These are phyloP conservation scores for Eilema caniola DNA, from an alignment of 2,888 invertebrate genomes.

Conservation along the genomic window DNA sequence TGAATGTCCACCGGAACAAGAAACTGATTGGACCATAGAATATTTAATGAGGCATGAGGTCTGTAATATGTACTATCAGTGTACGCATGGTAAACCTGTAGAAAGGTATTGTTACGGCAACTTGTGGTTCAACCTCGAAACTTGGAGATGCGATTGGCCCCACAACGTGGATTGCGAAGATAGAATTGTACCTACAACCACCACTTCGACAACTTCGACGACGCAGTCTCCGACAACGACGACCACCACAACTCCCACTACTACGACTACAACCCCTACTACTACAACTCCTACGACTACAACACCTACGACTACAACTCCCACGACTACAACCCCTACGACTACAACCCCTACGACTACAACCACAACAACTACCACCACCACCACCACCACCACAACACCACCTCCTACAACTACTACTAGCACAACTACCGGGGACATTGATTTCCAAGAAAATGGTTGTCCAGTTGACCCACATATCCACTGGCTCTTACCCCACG, in stretches of 20 bases:
- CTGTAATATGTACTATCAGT: constrained; percentile 89
- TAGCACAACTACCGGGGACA: constrained; percentile 16
- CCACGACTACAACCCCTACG: constrained; percentile 25
- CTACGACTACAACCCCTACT: constrained; percentile 28
- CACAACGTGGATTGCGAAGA: constrained; percentile 88
- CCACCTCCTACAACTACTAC: constrained; percentile 16
- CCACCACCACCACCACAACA: constrained; percentile 21
- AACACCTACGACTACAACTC: constrained; percentile 16
- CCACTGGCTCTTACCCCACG: constrained; percentile 73
- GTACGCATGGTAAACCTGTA: constrained; percentile 88
- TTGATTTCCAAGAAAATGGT: constrained; percentile 67
- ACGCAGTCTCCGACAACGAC: constrained; percentile 22
- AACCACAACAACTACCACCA: constrained; percentile 25
- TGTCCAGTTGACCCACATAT: constrained; percentile 70
- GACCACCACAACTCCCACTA: not conserved
- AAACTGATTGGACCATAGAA: constrained; percentile 67
- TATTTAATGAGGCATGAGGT: constrained; percentile 85
- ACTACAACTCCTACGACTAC: constrained; percentile 26
- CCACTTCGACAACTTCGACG: constrained; percentile 3
- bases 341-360: constrained; percentile 29
- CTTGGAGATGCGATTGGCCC: constrained; percentile 87
- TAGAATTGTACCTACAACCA: constrained; percentile 58
- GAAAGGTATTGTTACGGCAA: constrained; percentile 86
- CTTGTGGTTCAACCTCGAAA: constrained; percentile 86
- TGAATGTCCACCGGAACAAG: constrained; percentile 70